These are phyloP conservation scores for Hiodon alosoides DNA, from an alignment of 2,113 vertebrate species.

Conservation along the genomic window DNA sequence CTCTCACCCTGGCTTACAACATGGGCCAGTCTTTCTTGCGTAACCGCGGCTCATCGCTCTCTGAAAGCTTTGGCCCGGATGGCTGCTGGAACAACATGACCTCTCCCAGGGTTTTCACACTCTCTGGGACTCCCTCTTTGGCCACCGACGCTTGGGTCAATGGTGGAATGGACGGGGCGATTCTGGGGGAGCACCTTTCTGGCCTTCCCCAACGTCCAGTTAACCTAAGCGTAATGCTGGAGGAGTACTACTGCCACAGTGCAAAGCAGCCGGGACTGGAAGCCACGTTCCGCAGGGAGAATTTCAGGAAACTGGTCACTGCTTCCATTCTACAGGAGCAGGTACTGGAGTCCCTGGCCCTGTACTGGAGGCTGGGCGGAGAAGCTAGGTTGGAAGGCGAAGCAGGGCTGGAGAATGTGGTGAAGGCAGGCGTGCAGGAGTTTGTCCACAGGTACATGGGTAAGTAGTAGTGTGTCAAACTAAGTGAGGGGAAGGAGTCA, in stretches of 20 bases:
- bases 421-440: slow-evolving; percentile 47
- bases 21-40: slow-evolving; percentile 55
- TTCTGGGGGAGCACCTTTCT: slow-evolving; percentile 63
- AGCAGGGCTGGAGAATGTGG: slow-evolving; percentile 46
- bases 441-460: slow-evolving; percentile 71
- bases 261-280: slow-evolving; percentile 26
- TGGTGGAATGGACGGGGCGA: slow-evolving; percentile 76
- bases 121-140: slow-evolving; percentile 39
- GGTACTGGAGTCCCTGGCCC: slow-evolving; percentile 45
- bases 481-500: not conserved
- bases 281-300: slow-evolving; percentile 54
- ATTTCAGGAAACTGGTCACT: slow-evolving; percentile 46
- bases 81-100: slow-evolving; percentile 78
- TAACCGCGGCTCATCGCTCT: not conserved
- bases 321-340: slow-evolving; percentile 48
- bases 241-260: slow-evolving; percentile 62
- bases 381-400: slow-evolving; percentile 20
- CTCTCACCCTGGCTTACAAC: slow-evolving; percentile 55
- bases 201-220: not conserved
- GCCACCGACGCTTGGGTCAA: slow-evolving; percentile 66
- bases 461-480: slow-evolving; percentile 41
- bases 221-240: slow-evolving; percentile 60
- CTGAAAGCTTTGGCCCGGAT: slow-evolving; percentile 40
- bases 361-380: slow-evolving; percentile 45
- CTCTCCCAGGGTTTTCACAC: slow-evolving; percentile 63